A percentile compares a stretch with the other conserved stretches of the same genome.
These are phyloP conservation scores for Zaprionus tsacasi DNA, from an alignment of 1,140 invertebrate species.

Conservation along the genomic window DNA sequence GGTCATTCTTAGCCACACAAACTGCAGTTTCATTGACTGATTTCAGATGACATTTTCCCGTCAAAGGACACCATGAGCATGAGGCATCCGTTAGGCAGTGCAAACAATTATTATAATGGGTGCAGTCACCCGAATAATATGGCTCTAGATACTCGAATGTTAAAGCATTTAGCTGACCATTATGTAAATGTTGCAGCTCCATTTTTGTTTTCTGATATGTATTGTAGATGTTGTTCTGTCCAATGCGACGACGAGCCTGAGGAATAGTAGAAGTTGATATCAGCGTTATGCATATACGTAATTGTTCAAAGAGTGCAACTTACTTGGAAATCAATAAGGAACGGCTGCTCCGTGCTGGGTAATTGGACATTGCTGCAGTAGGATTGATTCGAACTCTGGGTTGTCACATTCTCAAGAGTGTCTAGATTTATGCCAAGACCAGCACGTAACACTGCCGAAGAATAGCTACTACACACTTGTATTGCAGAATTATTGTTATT, in stretches of 20 bases:
- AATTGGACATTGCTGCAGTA: constrained; percentile 87
- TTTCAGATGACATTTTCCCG: constrained; percentile 87
- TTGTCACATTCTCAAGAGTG: constrained; percentile 86
- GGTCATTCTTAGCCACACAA: constrained; percentile 83
- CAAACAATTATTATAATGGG: constrained; percentile 92
- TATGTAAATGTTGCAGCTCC: constrained; percentile 90
- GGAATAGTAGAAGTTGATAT: neutral
- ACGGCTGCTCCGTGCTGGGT: constrained; percentile 85
- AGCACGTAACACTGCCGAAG: constrained; percentile 86
- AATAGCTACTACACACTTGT: constrained; percentile 90
- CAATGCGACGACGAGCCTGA: constrained; percentile 85
- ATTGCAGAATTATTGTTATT: constrained; percentile 87
- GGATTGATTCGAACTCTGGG: constrained; percentile 88
- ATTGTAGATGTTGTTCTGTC: constrained; percentile 69
- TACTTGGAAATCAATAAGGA: constrained; percentile 88
- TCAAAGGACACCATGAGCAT: constrained; percentile 95
- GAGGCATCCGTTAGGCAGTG: constrained; percentile 94
- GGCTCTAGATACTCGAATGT: constrained; percentile 96
- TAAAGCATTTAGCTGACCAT: constrained; percentile 91
- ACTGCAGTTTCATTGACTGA: constrained; percentile 87
- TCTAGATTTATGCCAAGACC: constrained; percentile 76
- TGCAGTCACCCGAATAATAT: constrained; percentile 91
- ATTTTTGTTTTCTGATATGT: constrained; percentile 90
- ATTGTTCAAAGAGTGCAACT: neutral
- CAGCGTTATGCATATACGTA: too few species aligned